Evolutionary conservation across 2,113 vertebrate species (phyloP).

Genomic region (Coptodon bakossiorum): DNA sequence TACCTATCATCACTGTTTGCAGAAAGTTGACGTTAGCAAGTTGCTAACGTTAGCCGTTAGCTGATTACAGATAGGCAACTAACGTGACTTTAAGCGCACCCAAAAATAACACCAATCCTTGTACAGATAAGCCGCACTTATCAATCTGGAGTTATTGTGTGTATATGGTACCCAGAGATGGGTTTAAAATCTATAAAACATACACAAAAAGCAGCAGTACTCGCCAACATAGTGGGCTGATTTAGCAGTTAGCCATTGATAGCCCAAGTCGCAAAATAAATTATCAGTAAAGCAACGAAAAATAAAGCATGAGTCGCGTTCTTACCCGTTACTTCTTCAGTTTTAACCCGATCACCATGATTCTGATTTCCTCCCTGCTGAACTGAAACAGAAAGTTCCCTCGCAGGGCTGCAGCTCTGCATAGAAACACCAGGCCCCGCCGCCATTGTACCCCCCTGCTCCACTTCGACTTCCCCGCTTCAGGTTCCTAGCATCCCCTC

Average conservation of each 20-base stretch:
- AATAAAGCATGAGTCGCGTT: not conserved
- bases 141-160: not conserved
- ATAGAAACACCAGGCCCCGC: constrained; percentile 57
- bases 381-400: constrained; percentile 52
- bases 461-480: not conserved
- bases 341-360: constrained; percentile 57
- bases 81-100: not conserved
- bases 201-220: not conserved
- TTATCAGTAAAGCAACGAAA: not conserved
- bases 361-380: constrained; percentile 33
- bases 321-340: constrained; percentile 70
- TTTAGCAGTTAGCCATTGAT: constrained; percentile 25
- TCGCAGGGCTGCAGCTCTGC: constrained; percentile 67
- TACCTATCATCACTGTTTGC: not conserved
- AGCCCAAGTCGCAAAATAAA: not conserved
- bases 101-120: not conserved
- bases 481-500: not conserved
- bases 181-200: not conserved
- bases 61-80: not conserved
- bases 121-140: rapidly evolving
- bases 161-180: not conserved
- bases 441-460: constrained; percentile 51
- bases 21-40: constrained; percentile 10
- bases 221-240: not conserved
- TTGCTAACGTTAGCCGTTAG: not conserved